Evolutionary conservation across 2,113 vertebrate species (phyloP).

Genomic region (Epinephelus fuscoguttatus): DNA sequence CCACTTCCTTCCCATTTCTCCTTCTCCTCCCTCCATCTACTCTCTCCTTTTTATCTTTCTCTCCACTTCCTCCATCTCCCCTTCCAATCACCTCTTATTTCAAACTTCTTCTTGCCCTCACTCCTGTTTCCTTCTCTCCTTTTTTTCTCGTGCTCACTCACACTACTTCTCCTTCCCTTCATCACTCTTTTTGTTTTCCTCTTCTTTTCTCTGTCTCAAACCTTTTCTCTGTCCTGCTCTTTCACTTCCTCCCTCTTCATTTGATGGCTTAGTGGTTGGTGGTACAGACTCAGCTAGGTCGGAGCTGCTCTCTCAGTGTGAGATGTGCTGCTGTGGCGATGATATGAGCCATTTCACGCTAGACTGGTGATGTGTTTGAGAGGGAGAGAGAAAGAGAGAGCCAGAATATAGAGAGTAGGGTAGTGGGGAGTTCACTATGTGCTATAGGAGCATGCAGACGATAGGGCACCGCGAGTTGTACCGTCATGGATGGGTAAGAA

Average conservation of each 20-base stretch:
- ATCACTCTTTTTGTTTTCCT: background rate
- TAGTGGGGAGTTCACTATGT: slow-evolving; percentile 57
- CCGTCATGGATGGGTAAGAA: slow-evolving; percentile 57
- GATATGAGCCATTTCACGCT: slow-evolving; percentile 78
- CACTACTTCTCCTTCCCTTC: background rate
- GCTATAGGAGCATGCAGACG: slow-evolving; percentile 51
- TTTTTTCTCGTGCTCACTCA: background rate
- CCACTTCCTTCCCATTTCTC: background rate
- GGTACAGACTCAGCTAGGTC: slow-evolving; percentile 37
- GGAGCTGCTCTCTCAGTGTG: slow-evolving; percentile 59
- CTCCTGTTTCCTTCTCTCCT: background rate
- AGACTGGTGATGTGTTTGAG: slow-evolving; percentile 63
- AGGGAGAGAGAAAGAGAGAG: slow-evolving; percentile 18
- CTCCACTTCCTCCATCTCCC: background rate
- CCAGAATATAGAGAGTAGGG: slow-evolving; percentile 14
- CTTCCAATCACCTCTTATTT: slow-evolving; percentile 14
- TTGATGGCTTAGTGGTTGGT: slow-evolving; percentile 55
- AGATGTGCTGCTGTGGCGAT: slow-evolving; percentile 65
- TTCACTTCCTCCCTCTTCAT: slow-evolving; percentile 34
- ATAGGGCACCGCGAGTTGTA: slow-evolving; percentile 37
- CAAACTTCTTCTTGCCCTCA: background rate
- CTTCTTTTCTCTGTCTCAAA: background rate
- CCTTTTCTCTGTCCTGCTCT: background rate
- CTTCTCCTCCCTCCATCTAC: background rate
- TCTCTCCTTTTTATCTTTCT: background rate